Percentiles rank a stretch among this genome's conserved stretches.
phyloP scores from a whole-genome alignment of 2,797 vertebrate species.

The Scleropages formosus region DNA sequence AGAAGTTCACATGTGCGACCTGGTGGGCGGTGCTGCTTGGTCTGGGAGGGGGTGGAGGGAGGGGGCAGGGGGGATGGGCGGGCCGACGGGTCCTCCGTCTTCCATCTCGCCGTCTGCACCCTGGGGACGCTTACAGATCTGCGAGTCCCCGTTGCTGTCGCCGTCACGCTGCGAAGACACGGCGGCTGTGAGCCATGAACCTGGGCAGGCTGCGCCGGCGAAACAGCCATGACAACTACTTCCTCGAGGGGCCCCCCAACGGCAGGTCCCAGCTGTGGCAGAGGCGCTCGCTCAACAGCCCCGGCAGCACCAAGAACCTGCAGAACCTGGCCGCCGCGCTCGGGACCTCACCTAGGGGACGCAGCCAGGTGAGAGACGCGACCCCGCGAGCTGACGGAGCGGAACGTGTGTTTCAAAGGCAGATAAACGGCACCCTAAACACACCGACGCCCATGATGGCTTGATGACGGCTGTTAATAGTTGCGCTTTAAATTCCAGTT shows the following conservation, averaged over 20 bases:
- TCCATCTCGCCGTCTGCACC: constrained; percentile 60
- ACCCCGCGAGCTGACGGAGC: background rate
- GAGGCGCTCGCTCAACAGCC: constrained; percentile 50
- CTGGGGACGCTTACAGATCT: constrained; percentile 33
- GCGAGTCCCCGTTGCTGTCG: constrained; percentile 30
- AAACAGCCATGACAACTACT: constrained; percentile 53
- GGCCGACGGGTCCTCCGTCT: constrained; percentile 64
- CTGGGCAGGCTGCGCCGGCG: constrained; percentile 62
- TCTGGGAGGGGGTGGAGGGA: background rate
- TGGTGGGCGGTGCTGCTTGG: background rate
- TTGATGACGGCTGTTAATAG: too few species aligned
- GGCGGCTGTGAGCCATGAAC: constrained; percentile 66
- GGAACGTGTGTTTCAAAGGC: background rate
- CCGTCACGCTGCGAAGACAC: constrained; percentile 47
- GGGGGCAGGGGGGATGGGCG: constrained; percentile 31
- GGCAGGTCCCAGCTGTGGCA: constrained; percentile 63
- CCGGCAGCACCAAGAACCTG: constrained; percentile 53
- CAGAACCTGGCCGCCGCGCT: constrained; percentile 54
- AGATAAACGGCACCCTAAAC: too few species aligned
- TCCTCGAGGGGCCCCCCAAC: constrained; percentile 55
- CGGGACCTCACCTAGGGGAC: constrained; percentile 65
- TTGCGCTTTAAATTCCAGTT: too few species aligned
- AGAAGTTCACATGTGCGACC: background rate
- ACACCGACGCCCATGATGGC: too few species aligned
- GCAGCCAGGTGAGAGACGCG: constrained; percentile 71